Base-by-base conservation (phyloP, 2,888 invertebrate species). In the Lamellibrachia columna region DNA sequence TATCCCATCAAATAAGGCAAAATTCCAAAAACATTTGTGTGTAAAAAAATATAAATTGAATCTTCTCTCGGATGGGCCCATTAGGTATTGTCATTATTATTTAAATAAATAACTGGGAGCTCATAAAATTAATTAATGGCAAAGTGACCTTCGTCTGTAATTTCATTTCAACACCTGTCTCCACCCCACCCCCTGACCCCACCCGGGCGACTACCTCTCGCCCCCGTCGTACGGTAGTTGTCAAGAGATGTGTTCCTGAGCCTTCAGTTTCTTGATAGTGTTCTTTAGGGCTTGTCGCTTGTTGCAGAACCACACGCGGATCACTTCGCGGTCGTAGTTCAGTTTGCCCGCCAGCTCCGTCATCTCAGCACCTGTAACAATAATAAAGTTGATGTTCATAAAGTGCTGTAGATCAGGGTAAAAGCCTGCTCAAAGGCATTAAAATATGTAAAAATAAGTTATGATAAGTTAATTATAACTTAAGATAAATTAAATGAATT, bases 301-400 rank as follows among this genome's bases (percentile, higher is more conserved):
- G 97, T 99, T 99, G 97, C 99, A 99, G 97, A 99, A 99, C 99
- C 99, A 99, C 97, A 99, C 99, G 97, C 99, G 97, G 95, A 99
- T 99, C 92, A 99, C 99, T 97, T 99, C 99, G 92, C 99, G 97
- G 96, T 99, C 99, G 97, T 99, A 99, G 94, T 99, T 99, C 93
- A 99, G 97, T 96, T 99, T 98, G 96, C 99, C 98, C 22, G 99
- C 99, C 94, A 99, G 97, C 90, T 98, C 98, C 40, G 99, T 99
- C 96, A 99, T 99, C 97, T 99, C 99, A 93, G 98, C 98, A 94
- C 99, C 99, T 99, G 94, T 52, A 95, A 97, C 91, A 91, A 58
- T 8, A 55, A 55, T 9, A 55, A 55, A 55, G 7, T 9, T 9
- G 8, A 55, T 3, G 55, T 60, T 60, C 22, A 60, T 60, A 60